Base-by-base conservation (phyloP, 2,797 vertebrate species). In the Nothura maculosa region DNA sequence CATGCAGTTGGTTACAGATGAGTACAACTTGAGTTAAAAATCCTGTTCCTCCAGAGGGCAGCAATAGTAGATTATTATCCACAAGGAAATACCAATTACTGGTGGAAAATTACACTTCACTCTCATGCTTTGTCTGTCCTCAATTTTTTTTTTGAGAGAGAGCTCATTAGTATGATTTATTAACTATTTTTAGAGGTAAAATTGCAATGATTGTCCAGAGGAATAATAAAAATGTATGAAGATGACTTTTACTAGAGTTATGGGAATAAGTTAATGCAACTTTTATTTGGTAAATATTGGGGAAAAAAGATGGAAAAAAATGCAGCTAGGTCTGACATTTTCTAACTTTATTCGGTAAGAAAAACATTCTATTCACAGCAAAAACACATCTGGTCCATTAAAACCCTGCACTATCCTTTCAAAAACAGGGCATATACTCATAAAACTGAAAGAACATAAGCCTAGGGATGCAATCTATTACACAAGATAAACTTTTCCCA, bases 341-440 rank as follows among this genome's bases (percentile, higher is more conserved):
- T 87, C 10, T 73, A 69, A 73, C 18, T 47, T 40, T 22, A 60
- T 10, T 42, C 85, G 85, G 5, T 81, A 55, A 86, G 32, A 72
- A 92, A 85, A 89, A 62, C 3, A 45, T 58, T 69, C 3, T 55
- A 1, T 15, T 57, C 61, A 66, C 25, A 50, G 63, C 47, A 76
- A 80, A 85, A 88, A 66, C 86, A 48, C 19, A 67, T 17, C n/a
- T 34, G 9, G 16, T 58, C 0, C 0, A 70, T 92, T 89, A 81
- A 86, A 92, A 83, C 38, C 38, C 16, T 75, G 38, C 54, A 30
- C 21, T 11, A 55, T 76, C 27, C 32, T 93, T 92, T 93, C 32
- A 87, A 96, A 95, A 58, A 32, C 19, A 77, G n/a, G 36, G 25
- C 75, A 81, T 20, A 18, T 45, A 67, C 61, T 93, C 27, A 42